Evolutionary conservation across 2,797 vertebrate species (phyloP).

Genomic region (Gallinago stenura): DNA sequence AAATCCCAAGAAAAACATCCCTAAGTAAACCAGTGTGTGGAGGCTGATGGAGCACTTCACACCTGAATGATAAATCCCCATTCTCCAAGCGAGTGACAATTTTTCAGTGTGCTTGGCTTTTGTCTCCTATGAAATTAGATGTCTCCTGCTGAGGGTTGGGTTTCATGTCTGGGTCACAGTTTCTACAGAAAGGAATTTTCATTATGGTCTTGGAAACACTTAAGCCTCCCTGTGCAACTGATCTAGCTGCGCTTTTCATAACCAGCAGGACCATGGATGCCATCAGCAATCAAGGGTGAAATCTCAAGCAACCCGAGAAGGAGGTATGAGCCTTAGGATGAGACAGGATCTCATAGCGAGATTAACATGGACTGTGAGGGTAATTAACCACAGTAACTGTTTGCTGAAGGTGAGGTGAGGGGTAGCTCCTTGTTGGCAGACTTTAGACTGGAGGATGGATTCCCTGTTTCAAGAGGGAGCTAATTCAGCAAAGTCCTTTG

Average conservation of each 20-base stretch:
- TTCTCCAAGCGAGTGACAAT: background rate
- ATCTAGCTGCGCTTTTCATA: conserved; percentile 64
- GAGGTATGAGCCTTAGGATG: conserved; percentile 30
- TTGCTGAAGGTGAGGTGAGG: conserved; percentile 1
- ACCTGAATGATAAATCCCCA: conserved; percentile 29
- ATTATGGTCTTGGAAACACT: conserved; percentile 65
- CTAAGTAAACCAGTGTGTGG: background rate
- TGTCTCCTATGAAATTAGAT: conserved; percentile 53
- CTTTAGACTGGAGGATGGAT: background rate
- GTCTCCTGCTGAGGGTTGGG: conserved; percentile 30
- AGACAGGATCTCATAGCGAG: conserved; percentile 45
- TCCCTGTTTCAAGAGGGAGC: background rate
- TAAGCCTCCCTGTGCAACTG: conserved; percentile 61
- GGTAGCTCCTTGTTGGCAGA: background rate
- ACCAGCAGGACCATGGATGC: conserved; percentile 37
- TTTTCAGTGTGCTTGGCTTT: conserved; percentile 13
- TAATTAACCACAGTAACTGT: conserved; percentile 35
- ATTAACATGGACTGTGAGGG: conserved; percentile 42
- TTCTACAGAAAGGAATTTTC: conserved; percentile 71
- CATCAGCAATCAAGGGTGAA: conserved; percentile 61
- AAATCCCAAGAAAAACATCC: conserved; percentile 22
- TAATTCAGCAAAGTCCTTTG: background rate
- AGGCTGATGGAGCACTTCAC: conserved; percentile 13
- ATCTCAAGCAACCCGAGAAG: conserved; percentile 45
- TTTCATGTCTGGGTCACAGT: conserved; percentile 61